Base-by-base conservation (phyloP, 2,113 vertebrate genomes). In the Nothoprocta pentlandii region DNA sequence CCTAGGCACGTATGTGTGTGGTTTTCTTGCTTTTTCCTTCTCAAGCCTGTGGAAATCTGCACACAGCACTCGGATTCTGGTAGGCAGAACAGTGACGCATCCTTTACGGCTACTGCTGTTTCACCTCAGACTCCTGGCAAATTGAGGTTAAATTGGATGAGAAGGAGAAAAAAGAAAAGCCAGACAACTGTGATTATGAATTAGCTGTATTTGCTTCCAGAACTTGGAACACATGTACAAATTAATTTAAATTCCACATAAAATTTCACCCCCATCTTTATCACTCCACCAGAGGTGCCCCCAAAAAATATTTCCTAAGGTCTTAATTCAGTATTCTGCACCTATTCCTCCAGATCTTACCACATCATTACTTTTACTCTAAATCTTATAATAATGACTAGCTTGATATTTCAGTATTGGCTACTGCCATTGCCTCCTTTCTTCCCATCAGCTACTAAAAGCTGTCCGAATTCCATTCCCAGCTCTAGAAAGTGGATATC, bases 21-120 rank as follows among this genome's bases (percentile, higher is more conserved):
- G 83, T 90, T 93, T 93, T 92, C 76, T 44, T 81, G 67, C 74
- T 67, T 86, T 77, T 92, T 59, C n/a, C 5, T 9, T 74, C 73
- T 81, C 62, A 85, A 90, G 82, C 76, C 46, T 70, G 47, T 58
- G 61, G 56, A 95, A 94, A 66, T 59, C 5, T n/a, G 42, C 58
- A 70, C 5, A 6, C n/a, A 94, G 54, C 51, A 21, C 63, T 77
- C 51, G 32, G 70, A 66, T 19, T 90, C 47, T 22, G 32, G 34
- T 49, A 90, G 73, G 71, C 61, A 90, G 83, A 90, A 86, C 26
- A 80, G 21, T 4, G 12, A 32, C 2, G 0, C 4, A 1, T 41
- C 53, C 26, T 12, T 22, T 78, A 30, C 63, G 28, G 34, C 53
- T 54, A 6, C 16, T 71, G 68, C 51, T 64, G 9, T 76, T 85